phyloP scores from a whole-genome alignment of 2,113 vertebrate species.

The Microcebus griseorufus region DNA sequence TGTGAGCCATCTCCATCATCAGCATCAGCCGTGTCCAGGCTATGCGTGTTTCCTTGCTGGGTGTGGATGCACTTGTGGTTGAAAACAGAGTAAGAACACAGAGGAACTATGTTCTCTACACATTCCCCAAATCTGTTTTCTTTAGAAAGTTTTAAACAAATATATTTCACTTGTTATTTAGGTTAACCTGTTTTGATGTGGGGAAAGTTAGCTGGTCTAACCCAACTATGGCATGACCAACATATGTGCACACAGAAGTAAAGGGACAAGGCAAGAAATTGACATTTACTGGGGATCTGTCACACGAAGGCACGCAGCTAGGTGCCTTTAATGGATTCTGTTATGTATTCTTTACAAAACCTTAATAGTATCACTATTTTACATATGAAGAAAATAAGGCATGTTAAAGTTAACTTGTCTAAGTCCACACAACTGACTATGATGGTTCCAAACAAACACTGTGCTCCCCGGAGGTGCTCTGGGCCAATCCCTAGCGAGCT shows the following conservation, averaged over 20 bases:
- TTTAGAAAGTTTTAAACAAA: neutral
- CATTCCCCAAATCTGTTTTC: neutral
- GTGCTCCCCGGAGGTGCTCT: neutral
- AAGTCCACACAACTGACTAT: neutral
- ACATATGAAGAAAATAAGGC: neutral
- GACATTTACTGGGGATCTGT: neutral
- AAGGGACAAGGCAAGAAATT: neutral
- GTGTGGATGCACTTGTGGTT: neutral
- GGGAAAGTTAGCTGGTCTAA: neutral
- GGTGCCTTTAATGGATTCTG: neutral
- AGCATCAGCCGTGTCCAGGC: fast-evolving
- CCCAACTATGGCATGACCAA: fast-evolving
- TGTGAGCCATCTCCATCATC: no score
- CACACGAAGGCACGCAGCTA: neutral
- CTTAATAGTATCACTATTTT: neutral
- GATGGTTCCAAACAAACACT: neutral
- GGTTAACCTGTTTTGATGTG: neutral
- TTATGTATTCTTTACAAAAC: neutral
- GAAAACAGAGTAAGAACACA: neutral
- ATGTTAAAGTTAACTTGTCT: neutral
- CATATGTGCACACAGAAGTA: neutral
- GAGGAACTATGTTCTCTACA: neutral
- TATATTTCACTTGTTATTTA: neutral
- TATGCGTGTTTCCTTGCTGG: neutral
- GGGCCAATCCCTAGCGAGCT: neutral